A percentile compares a stretch with the other conserved stretches of the same genome.
Conservation (phyloP, 1,140 invertebrate genomes). For the Melanaphis sacchari region DNA sequence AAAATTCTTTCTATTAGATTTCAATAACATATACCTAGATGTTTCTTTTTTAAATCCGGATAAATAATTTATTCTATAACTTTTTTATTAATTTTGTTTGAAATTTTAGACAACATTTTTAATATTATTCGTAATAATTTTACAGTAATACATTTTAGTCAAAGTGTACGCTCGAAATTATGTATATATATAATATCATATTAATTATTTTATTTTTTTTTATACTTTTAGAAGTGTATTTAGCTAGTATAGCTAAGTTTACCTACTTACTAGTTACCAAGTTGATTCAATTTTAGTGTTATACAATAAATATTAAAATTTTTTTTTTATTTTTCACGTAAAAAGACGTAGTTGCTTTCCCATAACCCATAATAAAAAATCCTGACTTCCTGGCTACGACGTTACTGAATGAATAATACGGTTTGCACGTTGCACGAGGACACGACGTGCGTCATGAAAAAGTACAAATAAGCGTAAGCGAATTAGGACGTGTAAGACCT, state of each 20-base stretch:
- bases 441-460: neutral
- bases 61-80: no score
- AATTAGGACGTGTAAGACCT: neutral
- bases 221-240: neutral
- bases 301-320: neutral
- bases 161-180: no score
- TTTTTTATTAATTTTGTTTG: no score
- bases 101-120: no score
- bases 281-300: neutral
- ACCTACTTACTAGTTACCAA: neutral
- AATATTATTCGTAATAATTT: no score
- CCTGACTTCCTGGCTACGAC: neutral
- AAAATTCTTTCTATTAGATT: no score
- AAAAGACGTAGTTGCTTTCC: neutral
- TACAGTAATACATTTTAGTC: no score
- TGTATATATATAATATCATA: no score
- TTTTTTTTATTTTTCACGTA: neutral
- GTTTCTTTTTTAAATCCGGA: no score
- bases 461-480: neutral
- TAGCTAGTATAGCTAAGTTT: neutral
- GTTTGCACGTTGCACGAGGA: neutral
- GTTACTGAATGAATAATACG: neutral
- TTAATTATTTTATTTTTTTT: no score
- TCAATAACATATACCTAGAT: no score
- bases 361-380: neutral